Evolutionary conservation across 2,888 invertebrate species (phyloP), one percentile per base, ranked within the genome.

Genomic region (Hirudinaria manillensis): DNA sequence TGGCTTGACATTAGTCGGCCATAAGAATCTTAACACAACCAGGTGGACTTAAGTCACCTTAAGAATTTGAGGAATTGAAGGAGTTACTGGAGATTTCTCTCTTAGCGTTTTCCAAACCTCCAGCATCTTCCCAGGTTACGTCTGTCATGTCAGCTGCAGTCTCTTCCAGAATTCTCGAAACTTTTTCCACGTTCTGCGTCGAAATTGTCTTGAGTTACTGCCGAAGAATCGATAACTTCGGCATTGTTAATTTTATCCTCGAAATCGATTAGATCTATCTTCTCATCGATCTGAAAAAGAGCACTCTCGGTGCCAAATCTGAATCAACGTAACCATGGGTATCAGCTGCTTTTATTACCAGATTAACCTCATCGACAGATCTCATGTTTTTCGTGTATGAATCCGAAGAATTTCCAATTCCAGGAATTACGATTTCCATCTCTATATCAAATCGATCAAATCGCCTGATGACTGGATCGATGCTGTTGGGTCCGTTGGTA

Each of bases 311-410:
- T 21, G 99, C 99, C 85, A 99, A 88, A 89, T 99, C 99, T 70
- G 99, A 98, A 81, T 99, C 99, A 51, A 99, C 99, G 86, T 98
- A 98, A 66, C 99, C 99, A 86, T 99, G 99, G 72, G 95, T 94
- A 87, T 99, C 99, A 0, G 94, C 93, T 0, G 98, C 86, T 72
- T 84, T 81, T 82, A 3, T 72, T 87, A 99, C 98, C 71, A 99
- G 88, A 87, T 99, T 97, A 0, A 99, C 98, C 85, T 99, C 98
- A 82, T 98, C 97, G 1, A 92, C 93, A 36, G 99, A 88, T 86
- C 96, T 97, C 99, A 99, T 99, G 87, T 99, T 99, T 88, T 99
- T 99, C 55, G 99, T 99, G 87, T n/a, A n/a, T 99, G 99, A 81
- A 99, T 99, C 81, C 97, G 91, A 80, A 99, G 88, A 79, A 99